These are phyloP conservation scores for Cyphomyrus plagiostoma DNA, from an alignment of 2,113 vertebrate genomes.

Conservation along the genomic window DNA sequence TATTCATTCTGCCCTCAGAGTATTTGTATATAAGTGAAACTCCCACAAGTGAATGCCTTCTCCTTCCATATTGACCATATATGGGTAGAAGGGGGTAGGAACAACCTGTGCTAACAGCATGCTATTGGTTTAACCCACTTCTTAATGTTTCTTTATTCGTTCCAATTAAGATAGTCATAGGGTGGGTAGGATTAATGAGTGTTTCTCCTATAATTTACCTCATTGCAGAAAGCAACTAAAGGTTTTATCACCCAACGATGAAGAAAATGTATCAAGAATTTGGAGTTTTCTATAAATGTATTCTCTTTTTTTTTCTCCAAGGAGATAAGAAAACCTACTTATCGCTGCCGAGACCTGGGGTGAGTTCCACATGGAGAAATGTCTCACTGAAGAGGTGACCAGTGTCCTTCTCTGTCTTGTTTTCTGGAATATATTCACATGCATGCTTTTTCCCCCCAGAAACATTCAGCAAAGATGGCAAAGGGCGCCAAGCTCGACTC, in stretches of 20 bases:
- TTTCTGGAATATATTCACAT: slow-evolving; percentile 1
- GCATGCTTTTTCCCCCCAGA: slow-evolving; percentile 59
- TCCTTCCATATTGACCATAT: not conserved
- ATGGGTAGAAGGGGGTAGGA: not conserved
- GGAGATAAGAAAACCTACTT: slow-evolving; percentile 90
- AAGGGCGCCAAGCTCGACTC: slow-evolving; percentile 85
- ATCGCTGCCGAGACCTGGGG: slow-evolving; percentile 88
- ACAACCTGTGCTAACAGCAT: not conserved
- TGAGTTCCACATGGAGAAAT: slow-evolving; percentile 59
- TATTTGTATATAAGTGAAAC: too few species aligned
- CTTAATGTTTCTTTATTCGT: not conserved
- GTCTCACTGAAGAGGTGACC: not conserved
- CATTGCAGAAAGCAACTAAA: not conserved
- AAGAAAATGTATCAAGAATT: not conserved
- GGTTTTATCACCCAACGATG: not conserved
- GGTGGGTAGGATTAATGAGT: not conserved
- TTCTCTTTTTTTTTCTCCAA: slow-evolving; percentile 53
- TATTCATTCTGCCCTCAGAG: too few species aligned
- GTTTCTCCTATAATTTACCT: not conserved
- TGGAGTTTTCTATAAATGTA: not conserved
- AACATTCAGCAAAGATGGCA: slow-evolving; percentile 76
- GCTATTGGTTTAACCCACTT: not conserved
- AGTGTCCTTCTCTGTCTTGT: not conserved
- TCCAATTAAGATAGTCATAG: not conserved
- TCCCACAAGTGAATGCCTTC: too few species aligned